Percentiles rank a stretch among this genome's conserved stretches.
Evolutionary conservation across 1,140 invertebrate species (phyloP).

Genomic region (Drosophila sturtevanti): DNA sequence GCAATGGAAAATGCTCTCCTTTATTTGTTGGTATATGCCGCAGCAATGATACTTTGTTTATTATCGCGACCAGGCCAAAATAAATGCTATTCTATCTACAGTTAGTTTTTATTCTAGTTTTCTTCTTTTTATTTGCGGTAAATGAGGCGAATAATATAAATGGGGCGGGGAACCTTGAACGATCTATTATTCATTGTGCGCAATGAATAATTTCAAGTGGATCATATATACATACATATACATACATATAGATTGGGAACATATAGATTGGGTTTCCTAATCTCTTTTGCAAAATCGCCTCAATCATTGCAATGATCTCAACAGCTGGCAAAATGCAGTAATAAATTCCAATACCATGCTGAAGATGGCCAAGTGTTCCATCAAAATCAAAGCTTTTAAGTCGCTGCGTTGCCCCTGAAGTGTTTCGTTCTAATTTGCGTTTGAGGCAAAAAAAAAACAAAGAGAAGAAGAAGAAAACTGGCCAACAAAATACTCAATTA

Average conservation of each 20-base stretch:
- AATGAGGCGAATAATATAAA: slow-evolving; percentile 23
- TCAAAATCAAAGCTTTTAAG: slow-evolving; percentile 79
- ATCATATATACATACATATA: not conserved
- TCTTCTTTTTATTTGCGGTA: slow-evolving; percentile 58
- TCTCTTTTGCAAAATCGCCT: slow-evolving; percentile 47
- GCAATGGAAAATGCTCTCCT: slow-evolving; percentile 25
- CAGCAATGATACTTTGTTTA: slow-evolving; percentile 75
- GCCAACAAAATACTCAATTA: slow-evolving; percentile 67
- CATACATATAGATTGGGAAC: slow-evolving; percentile 38
- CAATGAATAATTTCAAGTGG: slow-evolving; percentile 56
- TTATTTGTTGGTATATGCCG: slow-evolving; percentile 73
- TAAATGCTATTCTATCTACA: slow-evolving; percentile 54
- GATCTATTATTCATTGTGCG: slow-evolving; percentile 6
- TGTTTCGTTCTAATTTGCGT: slow-evolving; percentile 72
- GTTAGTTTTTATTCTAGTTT: not conserved
- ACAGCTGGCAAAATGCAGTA: slow-evolving; percentile 56
- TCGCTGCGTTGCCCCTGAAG: slow-evolving; percentile 59
- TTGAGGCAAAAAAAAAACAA: slow-evolving; percentile 10
- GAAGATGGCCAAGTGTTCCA: slow-evolving; percentile 62
- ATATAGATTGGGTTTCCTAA: slow-evolving; percentile 39
- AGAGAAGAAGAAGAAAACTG: slow-evolving; percentile 10
- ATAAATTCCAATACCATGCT: slow-evolving; percentile 42
- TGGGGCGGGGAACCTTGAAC: slow-evolving; percentile 59
- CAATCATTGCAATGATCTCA: slow-evolving; percentile 61
- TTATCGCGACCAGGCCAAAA: slow-evolving; percentile 68